These are phyloP conservation scores for Cataglyphis albicans DNA, from an alignment of 2,888 invertebrate species.

Conservation along the genomic window DNA sequence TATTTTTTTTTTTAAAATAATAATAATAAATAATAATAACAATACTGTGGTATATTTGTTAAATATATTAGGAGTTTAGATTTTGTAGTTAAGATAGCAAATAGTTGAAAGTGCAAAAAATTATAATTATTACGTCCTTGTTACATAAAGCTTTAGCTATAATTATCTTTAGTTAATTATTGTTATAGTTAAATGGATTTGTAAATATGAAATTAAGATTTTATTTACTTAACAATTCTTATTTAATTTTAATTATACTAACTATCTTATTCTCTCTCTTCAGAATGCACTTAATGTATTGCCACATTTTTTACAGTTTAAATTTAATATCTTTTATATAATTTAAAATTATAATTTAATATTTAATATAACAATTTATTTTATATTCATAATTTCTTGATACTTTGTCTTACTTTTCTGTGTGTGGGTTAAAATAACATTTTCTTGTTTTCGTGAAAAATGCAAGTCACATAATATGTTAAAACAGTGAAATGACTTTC, in stretches of 20 bases:
- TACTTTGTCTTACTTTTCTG: not conserved
- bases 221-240: not conserved
- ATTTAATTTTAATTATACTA: constrained; percentile 13
- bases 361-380: not conserved
- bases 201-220: not conserved
- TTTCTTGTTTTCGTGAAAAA: constrained; percentile 12
- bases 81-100: not conserved
- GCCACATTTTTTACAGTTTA: not conserved
- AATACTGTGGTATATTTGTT: not conserved
- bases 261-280: not conserved
- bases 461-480: constrained; percentile 43
- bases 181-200: not conserved
- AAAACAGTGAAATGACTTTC: constrained; percentile 37
- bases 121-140: not conserved
- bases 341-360: not conserved
- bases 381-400: not conserved
- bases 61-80: not conserved
- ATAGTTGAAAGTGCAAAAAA: not conserved
- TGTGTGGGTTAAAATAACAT: not conserved
- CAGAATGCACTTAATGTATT: not conserved
- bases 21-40: not conserved
- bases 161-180: not conserved
- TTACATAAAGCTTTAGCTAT: not conserved
- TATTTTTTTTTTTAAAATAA: not conserved
- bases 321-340: not conserved